Percentiles rank a stretch among this genome's conserved stretches.
phyloP scores from a whole-genome alignment of 2,888 invertebrate species.

The Polydesmus complanatus region DNA sequence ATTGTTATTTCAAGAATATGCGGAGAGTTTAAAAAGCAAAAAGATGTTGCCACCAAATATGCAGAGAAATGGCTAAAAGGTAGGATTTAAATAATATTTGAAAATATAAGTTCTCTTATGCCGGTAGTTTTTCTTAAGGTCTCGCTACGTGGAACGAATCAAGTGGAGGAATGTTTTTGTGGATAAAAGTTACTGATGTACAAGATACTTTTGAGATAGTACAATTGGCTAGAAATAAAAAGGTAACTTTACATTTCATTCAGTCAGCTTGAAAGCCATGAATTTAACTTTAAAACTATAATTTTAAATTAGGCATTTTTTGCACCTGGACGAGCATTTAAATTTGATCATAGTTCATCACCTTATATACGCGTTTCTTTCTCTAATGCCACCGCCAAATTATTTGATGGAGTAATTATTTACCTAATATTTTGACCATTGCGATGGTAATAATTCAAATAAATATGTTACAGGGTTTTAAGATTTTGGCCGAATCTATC shows the following conservation, averaged over 20 bases:
- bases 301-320: neutral
- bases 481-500: neutral
- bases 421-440: neutral
- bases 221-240: neutral
- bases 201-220: neutral
- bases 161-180: conserved; percentile 13
- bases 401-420: conserved; percentile 7
- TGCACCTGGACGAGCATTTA: conserved; percentile 1
- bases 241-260: neutral
- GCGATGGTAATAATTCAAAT: too few species aligned
- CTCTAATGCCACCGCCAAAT: conserved; percentile 5
- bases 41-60: neutral
- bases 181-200: conserved; percentile 5
- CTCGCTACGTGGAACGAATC: conserved; percentile 4
- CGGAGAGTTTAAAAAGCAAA: conserved; percentile 2
- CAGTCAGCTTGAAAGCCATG: neutral
- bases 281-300: neutral
- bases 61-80: conserved; percentile 12
- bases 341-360: neutral
- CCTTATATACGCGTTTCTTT: conserved; percentile 9
- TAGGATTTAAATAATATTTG: neutral
- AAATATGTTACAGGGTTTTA: neutral
- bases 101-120: too few species aligned
- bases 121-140: neutral
- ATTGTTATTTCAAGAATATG: neutral